Base-by-base conservation (phyloP, 2,797 vertebrate genomes). In the Schizopygopsis malacanthus region DNA sequence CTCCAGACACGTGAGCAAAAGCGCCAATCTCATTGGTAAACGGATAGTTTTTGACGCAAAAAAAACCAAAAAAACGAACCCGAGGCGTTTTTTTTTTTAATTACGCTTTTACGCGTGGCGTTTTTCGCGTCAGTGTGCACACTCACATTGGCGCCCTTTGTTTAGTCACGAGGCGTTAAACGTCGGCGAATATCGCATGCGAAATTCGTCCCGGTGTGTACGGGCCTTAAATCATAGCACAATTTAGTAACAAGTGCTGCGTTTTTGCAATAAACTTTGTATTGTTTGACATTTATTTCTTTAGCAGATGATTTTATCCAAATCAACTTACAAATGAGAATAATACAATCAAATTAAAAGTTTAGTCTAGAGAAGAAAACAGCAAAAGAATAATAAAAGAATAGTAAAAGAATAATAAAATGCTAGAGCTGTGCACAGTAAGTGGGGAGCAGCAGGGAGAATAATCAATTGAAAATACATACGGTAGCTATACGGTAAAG, bases 291-390 rank as follows among this genome's bases (percentile, higher is more conserved):
- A 56, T 22, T 50, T 67, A 67, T 67, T 80, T 37, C 11, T 67
- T 80, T 33, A 80, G 79, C 79, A 67, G n/a, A 80, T n/a, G 61
- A 5, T 73, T 16, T 73, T 16, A 47, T 47, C 22, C 2, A 47
- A 47, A 47, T n/a, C n/a, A 73, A 15, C 79, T 37, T 52, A 16
- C 28, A 56, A 61, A 79, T 15, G 61, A 52, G 25, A 69, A 37
- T 37, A 47, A 47, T 65, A 20, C 15, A 79, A 20, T 18, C 28
- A 20, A 54, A 54, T 20, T 4, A 73, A 16, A 22, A 13, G 5
- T 47, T 75, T 52, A 28, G 47, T n/a, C n/a, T 13, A 65, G 41
- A 72, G 6, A n/a, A 16, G 12, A 45, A 16, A 47, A 47, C 43
- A 73, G 43, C 43, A n/a, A n/a, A n/a, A n/a, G 1, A 75, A 50